Evolutionary conservation across 1,140 invertebrate species (phyloP).

Genomic region (Schlechtendalia chinensis): DNA sequence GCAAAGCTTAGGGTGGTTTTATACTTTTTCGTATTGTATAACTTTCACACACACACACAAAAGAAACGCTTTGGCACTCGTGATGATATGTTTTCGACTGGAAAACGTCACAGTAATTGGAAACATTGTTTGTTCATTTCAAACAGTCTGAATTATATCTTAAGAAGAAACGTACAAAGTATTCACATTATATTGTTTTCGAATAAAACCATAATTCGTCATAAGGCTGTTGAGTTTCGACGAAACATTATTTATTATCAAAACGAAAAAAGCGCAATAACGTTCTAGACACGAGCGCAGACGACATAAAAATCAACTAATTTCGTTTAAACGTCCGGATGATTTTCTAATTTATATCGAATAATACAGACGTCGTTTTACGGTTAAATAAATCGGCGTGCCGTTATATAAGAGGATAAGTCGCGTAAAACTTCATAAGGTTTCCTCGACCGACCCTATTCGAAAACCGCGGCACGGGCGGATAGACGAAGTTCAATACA

Average conservation of each 20-base stretch:
- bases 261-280: too few species aligned
- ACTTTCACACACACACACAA: neutral
- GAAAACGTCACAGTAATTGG: neutral
- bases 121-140: neutral
- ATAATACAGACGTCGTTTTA: neutral
- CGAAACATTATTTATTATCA: too few species aligned
- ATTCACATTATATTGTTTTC: too few species aligned
- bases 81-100: neutral
- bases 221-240: too few species aligned
- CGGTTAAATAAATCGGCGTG: neutral
- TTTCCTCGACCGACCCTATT: neutral
- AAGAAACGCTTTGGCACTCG: neutral
- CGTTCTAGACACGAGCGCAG: too few species aligned
- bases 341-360: too few species aligned
- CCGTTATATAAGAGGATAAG: neutral
- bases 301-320: too few species aligned
- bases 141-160: too few species aligned
- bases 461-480: neutral
- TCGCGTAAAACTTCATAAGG: neutral
- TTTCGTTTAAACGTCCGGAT: too few species aligned
- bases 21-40: neutral
- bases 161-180: too few species aligned
- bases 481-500: constrained; percentile 27
- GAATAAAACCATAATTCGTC: too few species aligned
- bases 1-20: neutral